Conservation (phyloP, 2,797 vertebrate species). For the Masticophis lateralis region DNA sequence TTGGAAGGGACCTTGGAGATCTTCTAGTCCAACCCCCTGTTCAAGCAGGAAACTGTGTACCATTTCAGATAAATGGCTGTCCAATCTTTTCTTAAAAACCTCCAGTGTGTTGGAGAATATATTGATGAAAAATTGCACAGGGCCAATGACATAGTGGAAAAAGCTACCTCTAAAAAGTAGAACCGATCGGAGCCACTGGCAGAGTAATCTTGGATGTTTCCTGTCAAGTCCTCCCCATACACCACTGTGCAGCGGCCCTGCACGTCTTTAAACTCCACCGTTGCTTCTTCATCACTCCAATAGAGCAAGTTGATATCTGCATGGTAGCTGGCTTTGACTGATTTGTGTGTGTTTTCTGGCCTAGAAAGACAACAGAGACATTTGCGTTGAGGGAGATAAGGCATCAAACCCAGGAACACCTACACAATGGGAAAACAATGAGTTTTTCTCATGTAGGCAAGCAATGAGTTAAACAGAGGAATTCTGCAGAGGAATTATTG, state of each 20-base stretch:
- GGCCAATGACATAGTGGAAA: background rate
- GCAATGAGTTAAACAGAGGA: background rate
- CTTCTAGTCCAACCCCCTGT: background rate
- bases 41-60: background rate
- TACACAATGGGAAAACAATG: background rate
- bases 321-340: conserved; percentile 86
- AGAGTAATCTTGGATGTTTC: conserved; percentile 86
- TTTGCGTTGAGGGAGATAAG: background rate
- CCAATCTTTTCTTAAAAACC: background rate
- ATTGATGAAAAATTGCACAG: background rate
- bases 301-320: conserved; percentile 93
- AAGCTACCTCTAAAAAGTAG: conserved; percentile 91
- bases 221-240: conserved; percentile 86
- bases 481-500: too few relatives aligned
- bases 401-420: background rate
- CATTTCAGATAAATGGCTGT: background rate
- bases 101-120: background rate
- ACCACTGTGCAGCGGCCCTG: conserved; percentile 87
- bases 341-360: conserved; percentile 94
- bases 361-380: conserved; percentile 59
- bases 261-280: conserved; percentile 80
- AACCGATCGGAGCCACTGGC: conserved; percentile 83
- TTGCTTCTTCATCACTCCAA: conserved; percentile 92
- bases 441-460: background rate
- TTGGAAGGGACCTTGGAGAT: background rate